A percentile compares a stretch with the other conserved stretches of the same genome.
Conservation (phyloP, 2,888 invertebrate species). For the Ethmia dodecea region DNA sequence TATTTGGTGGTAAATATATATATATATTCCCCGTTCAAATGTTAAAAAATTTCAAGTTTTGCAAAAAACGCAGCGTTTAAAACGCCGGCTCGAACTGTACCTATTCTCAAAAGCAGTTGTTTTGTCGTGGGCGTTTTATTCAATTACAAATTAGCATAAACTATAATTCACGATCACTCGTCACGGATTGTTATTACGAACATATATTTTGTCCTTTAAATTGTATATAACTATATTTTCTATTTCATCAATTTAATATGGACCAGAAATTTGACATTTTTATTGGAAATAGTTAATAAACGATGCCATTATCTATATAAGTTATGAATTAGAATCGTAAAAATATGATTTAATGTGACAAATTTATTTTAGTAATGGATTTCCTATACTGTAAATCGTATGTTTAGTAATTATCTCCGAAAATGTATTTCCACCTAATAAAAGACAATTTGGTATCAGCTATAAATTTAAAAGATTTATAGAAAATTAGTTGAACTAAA, state of each 20-base stretch:
- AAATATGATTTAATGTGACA: slow-evolving; percentile 19
- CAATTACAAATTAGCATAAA: slow-evolving; percentile 50
- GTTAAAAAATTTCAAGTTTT: background rate
- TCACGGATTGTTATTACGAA: slow-evolving; percentile 46
- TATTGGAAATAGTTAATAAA: slow-evolving; percentile 20
- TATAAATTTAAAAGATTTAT: no score
- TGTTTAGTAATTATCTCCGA: no score
- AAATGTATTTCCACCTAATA: no score
- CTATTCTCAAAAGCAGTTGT: slow-evolving; percentile 11
- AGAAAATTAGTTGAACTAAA: no score
- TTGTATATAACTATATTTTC: slow-evolving; percentile 4
- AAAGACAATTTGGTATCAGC: no score
- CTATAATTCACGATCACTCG: slow-evolving; percentile 46
- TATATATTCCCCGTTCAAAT: no score
- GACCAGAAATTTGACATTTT: slow-evolving; percentile 17
- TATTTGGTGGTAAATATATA: no score
- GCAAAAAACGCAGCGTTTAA: no score
- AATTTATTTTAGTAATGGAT: slow-evolving; percentile 16
- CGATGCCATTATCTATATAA: slow-evolving; percentile 16
- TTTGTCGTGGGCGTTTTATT: slow-evolving; percentile 47
- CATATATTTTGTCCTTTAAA: slow-evolving; percentile 31
- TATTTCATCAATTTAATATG: slow-evolving; percentile 3
- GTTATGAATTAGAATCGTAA: slow-evolving; percentile 16
- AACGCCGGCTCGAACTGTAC: slow-evolving; percentile 19
- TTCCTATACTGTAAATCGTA: no score